These are phyloP conservation scores for Helicolenus hilgendorfi DNA, from an alignment of 2,797 vertebrate species.

Conservation along the genomic window DNA sequence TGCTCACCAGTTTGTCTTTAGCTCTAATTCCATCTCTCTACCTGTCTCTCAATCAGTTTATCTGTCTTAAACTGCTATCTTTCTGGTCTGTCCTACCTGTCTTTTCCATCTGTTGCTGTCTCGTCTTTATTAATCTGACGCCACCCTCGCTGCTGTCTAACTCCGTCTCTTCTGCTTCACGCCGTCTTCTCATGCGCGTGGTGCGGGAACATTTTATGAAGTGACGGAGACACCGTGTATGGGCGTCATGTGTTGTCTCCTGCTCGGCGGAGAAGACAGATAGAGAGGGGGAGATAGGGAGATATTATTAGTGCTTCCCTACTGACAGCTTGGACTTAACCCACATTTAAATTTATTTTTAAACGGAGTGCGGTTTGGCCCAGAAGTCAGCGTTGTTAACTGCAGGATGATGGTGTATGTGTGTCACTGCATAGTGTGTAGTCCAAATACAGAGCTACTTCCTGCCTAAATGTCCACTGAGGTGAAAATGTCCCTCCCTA, in stretches of 20 bases:
- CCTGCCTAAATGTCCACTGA: neutral
- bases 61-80: neutral
- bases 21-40: neutral
- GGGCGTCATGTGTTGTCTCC: neutral
- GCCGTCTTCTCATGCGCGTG: neutral
- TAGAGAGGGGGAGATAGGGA: neutral
- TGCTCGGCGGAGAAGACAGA: neutral
- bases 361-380: constrained; percentile 29
- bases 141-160: constrained; percentile 1
- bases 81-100: neutral
- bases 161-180: constrained; percentile 19
- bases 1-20: constrained; percentile 6
- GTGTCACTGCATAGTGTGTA: neutral
- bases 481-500: neutral
- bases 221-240: neutral
- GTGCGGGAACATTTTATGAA: constrained; percentile 23
- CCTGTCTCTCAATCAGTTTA: neutral
- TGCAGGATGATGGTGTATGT: neutral
- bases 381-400: neutral
- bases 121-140: constrained; percentile 31
- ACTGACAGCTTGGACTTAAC: constrained; percentile 35
- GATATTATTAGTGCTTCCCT: constrained; percentile 20
- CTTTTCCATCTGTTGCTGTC: constrained; percentile 27
- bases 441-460: neutral
- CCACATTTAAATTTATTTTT: constrained; percentile 37